Evolutionary conservation across 2,888 invertebrate genomes (phyloP), one percentile per base, ranked within the genome.

Genomic region (Aleiodes testaceus): DNA sequence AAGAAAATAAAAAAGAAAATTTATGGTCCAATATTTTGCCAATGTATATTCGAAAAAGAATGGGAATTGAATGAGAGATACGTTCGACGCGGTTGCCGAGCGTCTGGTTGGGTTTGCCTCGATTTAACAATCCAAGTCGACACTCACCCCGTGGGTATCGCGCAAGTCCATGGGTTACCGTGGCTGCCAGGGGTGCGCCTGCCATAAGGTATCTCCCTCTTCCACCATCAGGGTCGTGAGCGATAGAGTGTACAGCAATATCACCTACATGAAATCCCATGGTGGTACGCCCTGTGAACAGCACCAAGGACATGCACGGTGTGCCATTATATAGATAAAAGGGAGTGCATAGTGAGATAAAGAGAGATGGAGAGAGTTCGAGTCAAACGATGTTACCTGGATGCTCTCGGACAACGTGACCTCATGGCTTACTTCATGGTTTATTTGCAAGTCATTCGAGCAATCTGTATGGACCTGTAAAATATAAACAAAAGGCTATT

Each of bases 151-250:
- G 76, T 78, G 76, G 64, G 63, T 68, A 73, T 55, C 78, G 84
- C 85, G 85, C 84, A 83, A 75, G 81, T 81, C 79, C 85, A 77
- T 77, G 76, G 78, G 74, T 75, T 74, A 67, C 78, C 74, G 77
- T 76, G 72, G 72, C 77, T 42, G 18, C 18, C 84, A 82, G 82
- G 82, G 83, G 79, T 79, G 84, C 83, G 79, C 80, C 83, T 81
- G 81, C 78, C 74, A 55, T 65, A 42, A 45, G 63, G 26, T 45
- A 63, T 63, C 22, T 22, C 45, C 3, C 63, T 45, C 45, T 45
- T 44, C 7, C 47, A 45, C 45, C 14, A 63, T 63, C 22, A 45
- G 63, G 63, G 63, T 63, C 45, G 63, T 63, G 63, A 45, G 44
- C 44, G 45, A 63, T 20, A 45, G 44, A 63, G 45, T 63, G 44